These are phyloP conservation scores for Ethmia dodecea DNA, from an alignment of 2,888 invertebrate genomes.

Conservation along the genomic window DNA sequence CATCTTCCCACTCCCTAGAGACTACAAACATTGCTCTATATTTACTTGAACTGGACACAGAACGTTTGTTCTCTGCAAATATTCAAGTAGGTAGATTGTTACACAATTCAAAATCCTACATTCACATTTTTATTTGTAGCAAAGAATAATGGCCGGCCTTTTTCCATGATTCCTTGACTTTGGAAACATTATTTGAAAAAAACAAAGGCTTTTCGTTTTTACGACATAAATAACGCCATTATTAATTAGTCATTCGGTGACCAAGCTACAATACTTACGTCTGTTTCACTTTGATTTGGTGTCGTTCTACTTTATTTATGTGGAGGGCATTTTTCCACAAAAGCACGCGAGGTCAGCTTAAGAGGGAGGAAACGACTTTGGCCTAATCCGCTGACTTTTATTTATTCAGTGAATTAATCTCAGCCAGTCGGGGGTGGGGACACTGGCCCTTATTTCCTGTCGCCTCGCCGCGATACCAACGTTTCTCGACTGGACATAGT, in stretches of 20 bases:
- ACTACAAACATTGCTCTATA: slow-evolving; percentile 33
- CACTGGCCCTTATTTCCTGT: slow-evolving; percentile 63
- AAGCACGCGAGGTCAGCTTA: slow-evolving; percentile 74
- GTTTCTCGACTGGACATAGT: slow-evolving; percentile 50
- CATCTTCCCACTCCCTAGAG: slow-evolving; percentile 35
- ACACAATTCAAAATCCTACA: too few species aligned
- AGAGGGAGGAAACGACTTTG: slow-evolving; percentile 74
- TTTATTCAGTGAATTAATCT: slow-evolving; percentile 78
- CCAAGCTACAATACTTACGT: slow-evolving; percentile 31
- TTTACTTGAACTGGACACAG: slow-evolving; percentile 47
- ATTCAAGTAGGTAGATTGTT: too few species aligned
- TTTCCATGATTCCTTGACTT: too few species aligned
- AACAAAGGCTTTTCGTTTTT: too few species aligned
- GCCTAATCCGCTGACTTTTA: slow-evolving; percentile 78
- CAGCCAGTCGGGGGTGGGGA: slow-evolving; percentile 52
- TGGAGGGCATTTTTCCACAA: slow-evolving; percentile 69
- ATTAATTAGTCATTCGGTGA: slow-evolving; percentile 13
- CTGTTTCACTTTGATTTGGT: slow-evolving; percentile 57
- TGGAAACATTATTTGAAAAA: too few species aligned
- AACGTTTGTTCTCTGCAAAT: slow-evolving; percentile 46
- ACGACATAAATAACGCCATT: too few species aligned
- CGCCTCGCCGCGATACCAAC: slow-evolving; percentile 48
- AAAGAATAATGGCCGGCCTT: too few species aligned
- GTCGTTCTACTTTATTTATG: slow-evolving; percentile 66
- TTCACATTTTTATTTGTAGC: too few species aligned